Conservation (phyloP, 2,797 vertebrate species). For the Australoheros facetus region DNA sequence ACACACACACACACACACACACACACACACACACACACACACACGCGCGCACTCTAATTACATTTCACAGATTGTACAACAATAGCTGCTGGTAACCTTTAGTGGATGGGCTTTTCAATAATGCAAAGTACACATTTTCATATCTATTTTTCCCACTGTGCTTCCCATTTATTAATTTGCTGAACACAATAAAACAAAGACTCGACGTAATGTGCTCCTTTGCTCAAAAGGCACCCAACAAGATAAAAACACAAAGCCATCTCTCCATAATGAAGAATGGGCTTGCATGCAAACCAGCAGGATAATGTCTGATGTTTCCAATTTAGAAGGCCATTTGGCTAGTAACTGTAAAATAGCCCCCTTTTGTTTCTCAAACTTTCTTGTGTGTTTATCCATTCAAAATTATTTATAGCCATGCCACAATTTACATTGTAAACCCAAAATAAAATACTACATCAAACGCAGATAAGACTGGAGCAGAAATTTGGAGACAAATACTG, state of each 20-base stretch:
- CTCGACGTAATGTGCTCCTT: slow-evolving; percentile 80
- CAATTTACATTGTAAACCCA: slow-evolving; percentile 23
- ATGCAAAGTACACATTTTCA: slow-evolving; percentile 88
- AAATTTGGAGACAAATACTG: background rate
- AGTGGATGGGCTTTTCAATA: slow-evolving; percentile 86
- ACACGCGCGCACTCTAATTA: slow-evolving; percentile 82
- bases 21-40: too few relatives aligned
- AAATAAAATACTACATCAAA: slow-evolving; percentile 17
- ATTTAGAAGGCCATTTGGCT: slow-evolving; percentile 66
- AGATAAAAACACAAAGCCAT: slow-evolving; percentile 80
- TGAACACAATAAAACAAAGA: slow-evolving; percentile 88
- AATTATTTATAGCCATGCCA: slow-evolving; percentile 41
- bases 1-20: slow-evolving; percentile 42
- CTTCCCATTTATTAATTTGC: slow-evolving; percentile 87
- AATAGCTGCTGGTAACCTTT: slow-evolving; percentile 88
- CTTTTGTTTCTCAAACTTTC: slow-evolving; percentile 45
- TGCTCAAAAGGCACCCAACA: slow-evolving; percentile 78
- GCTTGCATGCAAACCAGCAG: slow-evolving; percentile 63
- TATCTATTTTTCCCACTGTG: slow-evolving; percentile 83
- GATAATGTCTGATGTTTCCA: slow-evolving; percentile 53
- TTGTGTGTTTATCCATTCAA: slow-evolving; percentile 35
- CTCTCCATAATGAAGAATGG: slow-evolving; percentile 71
- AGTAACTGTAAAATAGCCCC: slow-evolving; percentile 47
- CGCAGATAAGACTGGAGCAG: slow-evolving; percentile 9
- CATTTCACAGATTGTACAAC: slow-evolving; percentile 86